Evolutionary conservation across 2,888 invertebrate genomes (phyloP).

Genomic region (Calameuta filiformis): DNA sequence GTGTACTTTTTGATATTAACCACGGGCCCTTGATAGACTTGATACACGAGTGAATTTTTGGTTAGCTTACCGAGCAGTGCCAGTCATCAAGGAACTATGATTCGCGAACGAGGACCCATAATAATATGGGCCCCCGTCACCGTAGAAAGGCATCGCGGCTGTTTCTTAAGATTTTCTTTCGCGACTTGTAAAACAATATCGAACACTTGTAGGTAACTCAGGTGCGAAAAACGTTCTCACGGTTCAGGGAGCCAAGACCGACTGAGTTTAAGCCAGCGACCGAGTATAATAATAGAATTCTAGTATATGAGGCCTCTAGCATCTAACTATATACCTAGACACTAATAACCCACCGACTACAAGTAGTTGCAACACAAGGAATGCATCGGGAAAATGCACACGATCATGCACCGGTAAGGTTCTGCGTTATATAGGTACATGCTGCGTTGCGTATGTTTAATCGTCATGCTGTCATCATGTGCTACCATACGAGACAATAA

Average conservation of each 20-base stretch:
- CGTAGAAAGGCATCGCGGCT: slow-evolving; percentile 59
- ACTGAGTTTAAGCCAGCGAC: slow-evolving; percentile 65
- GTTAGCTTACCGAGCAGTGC: slow-evolving; percentile 55
- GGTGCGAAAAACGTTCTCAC: slow-evolving; percentile 60
- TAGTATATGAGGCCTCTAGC: slow-evolving; percentile 60
- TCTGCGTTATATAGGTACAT: slow-evolving; percentile 10
- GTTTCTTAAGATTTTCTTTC: slow-evolving; percentile 8
- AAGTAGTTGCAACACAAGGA: slow-evolving; percentile 35
- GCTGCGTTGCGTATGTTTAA: slow-evolving; percentile 5
- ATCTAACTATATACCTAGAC: slow-evolving; percentile 55
- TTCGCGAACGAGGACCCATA: slow-evolving; percentile 56
- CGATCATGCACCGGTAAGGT: slow-evolving; percentile 13
- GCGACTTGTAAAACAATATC: background rate
- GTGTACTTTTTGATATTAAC: background rate
- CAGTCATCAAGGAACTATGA: slow-evolving; percentile 64
- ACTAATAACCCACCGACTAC: slow-evolving; percentile 45
- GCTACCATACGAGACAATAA: slow-evolving; percentile 13
- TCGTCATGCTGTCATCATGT: slow-evolving; percentile 19
- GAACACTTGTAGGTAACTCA: slow-evolving; percentile 30
- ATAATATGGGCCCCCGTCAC: slow-evolving; percentile 56
- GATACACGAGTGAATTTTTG: background rate
- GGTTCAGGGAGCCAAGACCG: slow-evolving; percentile 64
- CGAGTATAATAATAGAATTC: slow-evolving; percentile 63
- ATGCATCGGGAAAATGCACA: slow-evolving; percentile 19
- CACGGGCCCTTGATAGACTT: background rate